Evolutionary conservation across 2,113 vertebrate species (phyloP).

Genomic region (Opisthocomus hoazin): DNA sequence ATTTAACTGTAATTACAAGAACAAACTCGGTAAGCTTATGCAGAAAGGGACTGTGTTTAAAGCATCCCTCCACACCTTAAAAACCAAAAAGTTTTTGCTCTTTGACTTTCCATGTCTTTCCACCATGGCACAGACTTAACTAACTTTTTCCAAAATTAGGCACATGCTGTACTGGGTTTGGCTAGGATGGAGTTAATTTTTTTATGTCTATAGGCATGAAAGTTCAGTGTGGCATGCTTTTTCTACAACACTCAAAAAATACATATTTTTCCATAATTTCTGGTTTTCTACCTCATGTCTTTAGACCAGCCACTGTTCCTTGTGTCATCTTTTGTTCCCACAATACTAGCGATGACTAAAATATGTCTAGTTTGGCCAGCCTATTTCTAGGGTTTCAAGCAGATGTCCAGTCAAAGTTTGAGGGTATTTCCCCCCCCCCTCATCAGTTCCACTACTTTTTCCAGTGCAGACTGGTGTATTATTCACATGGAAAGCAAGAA

Average conservation of each 20-base stretch:
- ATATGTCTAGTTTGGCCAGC: background rate
- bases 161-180: fast-evolving
- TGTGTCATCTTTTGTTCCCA: background rate
- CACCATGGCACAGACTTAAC: background rate
- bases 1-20: background rate
- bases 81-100: background rate
- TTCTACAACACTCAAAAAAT: background rate
- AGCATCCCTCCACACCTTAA: background rate
- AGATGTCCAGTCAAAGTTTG: background rate
- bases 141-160: background rate
- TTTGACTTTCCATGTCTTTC: background rate
- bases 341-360: background rate
- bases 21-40: background rate
- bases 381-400: background rate
- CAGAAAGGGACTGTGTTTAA: background rate
- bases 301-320: background rate
- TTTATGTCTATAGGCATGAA: background rate
- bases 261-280: background rate
- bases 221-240: background rate
- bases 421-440: fast-evolving
- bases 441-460: background rate
- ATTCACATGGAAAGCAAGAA: background rate
- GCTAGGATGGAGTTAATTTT: background rate
- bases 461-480: background rate
- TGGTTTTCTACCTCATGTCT: background rate